These are phyloP conservation scores for Spheniscus mendiculus DNA, from an alignment of 2,113 vertebrate species.

Conservation along the genomic window DNA sequence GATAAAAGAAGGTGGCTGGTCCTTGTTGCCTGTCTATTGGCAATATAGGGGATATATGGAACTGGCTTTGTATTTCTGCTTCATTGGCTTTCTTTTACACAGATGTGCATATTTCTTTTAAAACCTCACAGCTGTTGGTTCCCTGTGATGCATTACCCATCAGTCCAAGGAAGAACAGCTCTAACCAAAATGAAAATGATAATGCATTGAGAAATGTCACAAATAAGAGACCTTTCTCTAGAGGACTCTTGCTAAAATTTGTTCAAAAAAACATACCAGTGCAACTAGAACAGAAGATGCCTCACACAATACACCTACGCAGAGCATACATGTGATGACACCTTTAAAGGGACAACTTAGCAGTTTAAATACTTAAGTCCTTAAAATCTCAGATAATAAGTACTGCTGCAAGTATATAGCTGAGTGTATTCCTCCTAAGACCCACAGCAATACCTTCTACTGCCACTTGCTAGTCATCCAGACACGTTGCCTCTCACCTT, in stretches of 20 bases:
- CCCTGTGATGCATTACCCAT: neutral
- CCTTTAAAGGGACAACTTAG: neutral
- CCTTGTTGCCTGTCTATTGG: neutral
- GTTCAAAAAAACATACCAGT: neutral
- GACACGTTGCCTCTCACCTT: neutral
- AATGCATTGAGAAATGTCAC: neutral
- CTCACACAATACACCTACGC: neutral
- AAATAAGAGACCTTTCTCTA: neutral
- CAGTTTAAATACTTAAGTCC: neutral
- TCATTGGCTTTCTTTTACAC: neutral
- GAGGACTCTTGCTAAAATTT: neutral
- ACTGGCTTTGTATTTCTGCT: neutral
- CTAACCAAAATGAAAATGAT: neutral
- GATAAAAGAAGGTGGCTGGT: neutral
- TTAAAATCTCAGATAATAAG: neutral
- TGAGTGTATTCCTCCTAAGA: neutral
- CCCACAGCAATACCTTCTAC: neutral
- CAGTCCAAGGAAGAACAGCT: neutral
- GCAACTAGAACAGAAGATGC: neutral
- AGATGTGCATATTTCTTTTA: neutral
- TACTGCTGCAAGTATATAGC: neutral
- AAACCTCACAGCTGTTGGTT: neutral
- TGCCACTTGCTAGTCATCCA: neutral
- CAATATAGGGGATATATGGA: neutral
- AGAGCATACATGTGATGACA: neutral